Evolutionary conservation across 2,797 vertebrate species (phyloP).

Genomic region (Setipinna tenuifilis): DNA sequence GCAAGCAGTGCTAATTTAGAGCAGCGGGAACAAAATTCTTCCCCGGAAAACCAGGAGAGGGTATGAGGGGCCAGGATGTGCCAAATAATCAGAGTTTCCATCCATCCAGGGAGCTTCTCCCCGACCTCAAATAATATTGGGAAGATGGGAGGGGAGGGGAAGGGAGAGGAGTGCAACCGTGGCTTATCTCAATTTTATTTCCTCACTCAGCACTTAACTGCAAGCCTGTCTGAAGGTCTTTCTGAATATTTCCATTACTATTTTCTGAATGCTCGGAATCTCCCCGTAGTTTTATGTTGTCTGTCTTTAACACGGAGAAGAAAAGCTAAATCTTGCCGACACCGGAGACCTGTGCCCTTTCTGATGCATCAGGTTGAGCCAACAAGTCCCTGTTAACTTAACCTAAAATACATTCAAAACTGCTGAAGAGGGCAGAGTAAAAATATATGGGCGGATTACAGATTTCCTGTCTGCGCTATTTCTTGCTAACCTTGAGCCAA

Average conservation of each 20-base stretch:
- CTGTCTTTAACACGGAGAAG: not conserved
- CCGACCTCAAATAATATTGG: conserved; percentile 37
- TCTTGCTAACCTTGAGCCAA: conserved; percentile 38
- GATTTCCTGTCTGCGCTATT: conserved; percentile 45
- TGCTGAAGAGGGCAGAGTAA: conserved; percentile 17
- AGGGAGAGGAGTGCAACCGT: conserved; percentile 65
- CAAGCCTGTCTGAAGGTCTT: conserved; percentile 9
- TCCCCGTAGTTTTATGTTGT: not conserved
- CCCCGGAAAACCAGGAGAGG: conserved; percentile 54
- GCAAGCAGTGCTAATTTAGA: conserved; percentile 54
- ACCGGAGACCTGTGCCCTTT: not conserved
- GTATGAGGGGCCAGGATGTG: conserved; percentile 64
- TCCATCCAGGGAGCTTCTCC: conserved; percentile 54
- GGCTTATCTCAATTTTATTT: conserved; percentile 71
- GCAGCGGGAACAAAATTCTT: conserved; percentile 54
- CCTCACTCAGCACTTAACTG: conserved; percentile 68
- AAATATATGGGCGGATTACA: conserved; percentile 19
- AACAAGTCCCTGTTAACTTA: conserved; percentile 7
- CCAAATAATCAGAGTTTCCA: conserved; percentile 75
- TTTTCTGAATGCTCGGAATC: conserved; percentile 7
- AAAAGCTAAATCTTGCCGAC: not conserved
- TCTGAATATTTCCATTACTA: not conserved
- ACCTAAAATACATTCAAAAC: conserved; percentile 17
- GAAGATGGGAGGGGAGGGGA: conserved; percentile 43
- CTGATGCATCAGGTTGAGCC: not conserved